Conservation (phyloP, 2,888 invertebrate species). For the Aphidoletes aphidimyza region DNA sequence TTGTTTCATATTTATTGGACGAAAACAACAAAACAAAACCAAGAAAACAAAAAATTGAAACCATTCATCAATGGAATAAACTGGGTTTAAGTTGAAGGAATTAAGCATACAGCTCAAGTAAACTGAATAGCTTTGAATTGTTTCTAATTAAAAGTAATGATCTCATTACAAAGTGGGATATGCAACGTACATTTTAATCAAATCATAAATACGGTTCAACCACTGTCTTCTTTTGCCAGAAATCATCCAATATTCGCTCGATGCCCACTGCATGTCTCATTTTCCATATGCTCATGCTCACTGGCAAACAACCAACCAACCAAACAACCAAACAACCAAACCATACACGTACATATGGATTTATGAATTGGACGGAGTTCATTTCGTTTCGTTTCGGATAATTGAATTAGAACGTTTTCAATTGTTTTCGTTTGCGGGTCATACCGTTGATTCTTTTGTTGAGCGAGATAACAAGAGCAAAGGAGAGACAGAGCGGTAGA, state of each 20-base stretch:
- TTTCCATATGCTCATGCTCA: no score
- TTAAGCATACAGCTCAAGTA: conserved; percentile 44
- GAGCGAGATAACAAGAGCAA: not conserved
- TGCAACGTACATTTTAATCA: conserved; percentile 49
- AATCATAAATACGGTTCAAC: conserved; percentile 39
- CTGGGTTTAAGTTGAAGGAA: conserved; percentile 21
- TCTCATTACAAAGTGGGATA: conserved; percentile 50
- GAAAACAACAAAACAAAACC: not conserved
- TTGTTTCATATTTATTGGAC: no score
- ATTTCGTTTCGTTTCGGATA: conserved; percentile 43
- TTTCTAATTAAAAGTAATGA: conserved; percentile 53
- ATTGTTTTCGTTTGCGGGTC: conserved; percentile 53
- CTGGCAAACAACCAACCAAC: no score
- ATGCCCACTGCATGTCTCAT: conserved; percentile 17
- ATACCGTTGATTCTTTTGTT: conserved; percentile 43
- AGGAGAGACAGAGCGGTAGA: not conserved
- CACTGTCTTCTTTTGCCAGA: not conserved
- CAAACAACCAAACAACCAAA: no score
- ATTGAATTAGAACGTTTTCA: conserved; percentile 54
- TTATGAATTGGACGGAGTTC: not conserved
- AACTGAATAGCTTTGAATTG: conserved; percentile 51
- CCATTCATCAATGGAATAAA: conserved; percentile 38
- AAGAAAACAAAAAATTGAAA: not conserved
- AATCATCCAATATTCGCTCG: not conserved
- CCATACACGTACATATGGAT: not conserved